Evolutionary conservation across 2,888 invertebrate species (phyloP).

Genomic region (Phorcus lineatus): DNA sequence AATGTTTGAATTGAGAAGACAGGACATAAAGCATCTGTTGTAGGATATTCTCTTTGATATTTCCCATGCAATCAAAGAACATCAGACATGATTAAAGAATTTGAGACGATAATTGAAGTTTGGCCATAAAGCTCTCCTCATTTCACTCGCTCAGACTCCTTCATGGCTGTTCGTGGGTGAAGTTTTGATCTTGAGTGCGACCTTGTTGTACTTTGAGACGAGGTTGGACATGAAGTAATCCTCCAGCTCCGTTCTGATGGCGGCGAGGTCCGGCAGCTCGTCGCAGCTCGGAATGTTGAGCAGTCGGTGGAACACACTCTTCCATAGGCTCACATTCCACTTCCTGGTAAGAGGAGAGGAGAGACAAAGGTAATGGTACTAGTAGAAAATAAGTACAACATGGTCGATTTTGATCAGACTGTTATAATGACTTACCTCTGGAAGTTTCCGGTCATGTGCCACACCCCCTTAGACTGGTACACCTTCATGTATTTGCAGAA

Average conservation of each 20-base stretch:
- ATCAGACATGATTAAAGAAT: too few relatives aligned
- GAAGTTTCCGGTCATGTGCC: conserved; percentile 60
- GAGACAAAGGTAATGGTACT: neutral
- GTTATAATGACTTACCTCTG: conserved; percentile 48
- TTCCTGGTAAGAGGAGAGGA: conserved; percentile 48
- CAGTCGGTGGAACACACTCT: conserved; percentile 85
- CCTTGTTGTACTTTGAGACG: conserved; percentile 45
- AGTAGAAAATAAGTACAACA: neutral
- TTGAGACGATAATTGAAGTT: too few relatives aligned
- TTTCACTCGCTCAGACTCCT: too few relatives aligned
- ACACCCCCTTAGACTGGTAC: conserved; percentile 75
- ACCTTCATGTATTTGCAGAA: conserved; percentile 93
- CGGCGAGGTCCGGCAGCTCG: conserved; percentile 83
- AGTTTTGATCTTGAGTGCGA: neutral
- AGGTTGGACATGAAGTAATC: conserved; percentile 58
- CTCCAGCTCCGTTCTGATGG: conserved; percentile 63
- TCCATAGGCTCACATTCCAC: conserved; percentile 80
- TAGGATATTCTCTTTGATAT: too few relatives aligned
- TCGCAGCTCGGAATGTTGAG: conserved; percentile 89
- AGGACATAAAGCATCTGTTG: too few relatives aligned
- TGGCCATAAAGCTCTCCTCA: too few relatives aligned
- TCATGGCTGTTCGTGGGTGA: too few relatives aligned
- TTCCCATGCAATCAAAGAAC: too few relatives aligned
- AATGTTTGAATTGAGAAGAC: too few relatives aligned
- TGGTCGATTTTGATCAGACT: too few relatives aligned